Conservation (phyloP, 2,797 vertebrate genomes). For the Malurus splendens region DNA sequence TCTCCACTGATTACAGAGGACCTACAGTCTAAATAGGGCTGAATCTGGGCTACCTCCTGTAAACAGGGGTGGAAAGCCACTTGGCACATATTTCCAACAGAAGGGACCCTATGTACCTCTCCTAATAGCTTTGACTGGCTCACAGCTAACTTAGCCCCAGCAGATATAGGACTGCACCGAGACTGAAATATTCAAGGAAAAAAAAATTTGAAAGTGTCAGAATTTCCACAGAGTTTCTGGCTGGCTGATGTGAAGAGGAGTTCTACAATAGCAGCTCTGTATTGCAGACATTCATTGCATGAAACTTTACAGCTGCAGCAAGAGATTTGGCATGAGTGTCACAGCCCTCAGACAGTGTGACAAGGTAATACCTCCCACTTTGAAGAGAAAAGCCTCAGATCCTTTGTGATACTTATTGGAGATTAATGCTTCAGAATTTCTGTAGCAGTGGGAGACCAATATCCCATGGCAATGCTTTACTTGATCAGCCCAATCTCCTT, state of each 20-base stretch:
- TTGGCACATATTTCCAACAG: not conserved
- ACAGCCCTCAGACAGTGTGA: not conserved
- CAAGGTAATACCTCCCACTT: not conserved
- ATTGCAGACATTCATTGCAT: not conserved
- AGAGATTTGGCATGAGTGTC: not conserved
- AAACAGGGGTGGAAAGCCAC: not conserved
- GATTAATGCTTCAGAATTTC: not conserved
- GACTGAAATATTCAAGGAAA: not conserved
- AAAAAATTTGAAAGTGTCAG: not conserved
- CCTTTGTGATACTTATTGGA: not conserved
- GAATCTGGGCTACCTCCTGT: not conserved
- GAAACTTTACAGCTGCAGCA: not conserved
- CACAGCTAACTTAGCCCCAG: not conserved
- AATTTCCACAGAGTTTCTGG: not conserved
- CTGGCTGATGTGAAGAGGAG: not conserved
- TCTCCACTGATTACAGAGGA: not conserved
- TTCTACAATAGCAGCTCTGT: not conserved
- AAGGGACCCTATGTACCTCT: not conserved
- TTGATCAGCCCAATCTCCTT: not conserved
- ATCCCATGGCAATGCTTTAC: not conserved
- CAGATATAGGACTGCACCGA: not conserved
- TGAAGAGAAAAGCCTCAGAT: constrained; percentile 4
- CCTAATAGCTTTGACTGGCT: not conserved
- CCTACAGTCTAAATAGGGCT: not conserved
- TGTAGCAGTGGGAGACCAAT: not conserved